A percentile compares a stretch with the other conserved stretches of the same genome.
Evolutionary conservation across 2,797 vertebrate species (phyloP).

Genomic region (Babyrousa celebensis): DNA sequence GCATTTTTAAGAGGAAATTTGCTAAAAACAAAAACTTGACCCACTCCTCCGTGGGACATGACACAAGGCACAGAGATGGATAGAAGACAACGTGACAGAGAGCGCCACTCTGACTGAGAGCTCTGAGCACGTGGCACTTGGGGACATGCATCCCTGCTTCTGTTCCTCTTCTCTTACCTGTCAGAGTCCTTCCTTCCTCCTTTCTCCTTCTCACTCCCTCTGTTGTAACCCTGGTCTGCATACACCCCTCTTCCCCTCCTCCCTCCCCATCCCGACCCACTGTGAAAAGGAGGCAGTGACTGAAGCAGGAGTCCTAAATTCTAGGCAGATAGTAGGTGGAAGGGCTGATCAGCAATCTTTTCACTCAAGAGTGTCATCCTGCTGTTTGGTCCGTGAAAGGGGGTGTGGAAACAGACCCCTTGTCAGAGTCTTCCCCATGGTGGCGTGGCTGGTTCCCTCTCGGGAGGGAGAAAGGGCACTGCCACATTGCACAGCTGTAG

Average conservation of each 20-base stretch:
- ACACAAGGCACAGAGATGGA: not conserved
- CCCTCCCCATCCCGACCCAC: fast-evolving
- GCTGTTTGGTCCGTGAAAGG: not conserved
- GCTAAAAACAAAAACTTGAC: not conserved
- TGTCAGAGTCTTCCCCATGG: not conserved
- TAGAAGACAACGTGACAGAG: not conserved
- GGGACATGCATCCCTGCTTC: not conserved
- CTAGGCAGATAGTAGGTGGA: not conserved
- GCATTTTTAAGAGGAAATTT: slow-evolving; percentile 40
- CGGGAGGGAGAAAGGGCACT: no score
- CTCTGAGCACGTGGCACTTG: not conserved
- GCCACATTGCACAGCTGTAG: not conserved
- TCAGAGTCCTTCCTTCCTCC: not conserved
- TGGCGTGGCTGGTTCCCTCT: not conserved
- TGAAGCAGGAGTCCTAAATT: not conserved
- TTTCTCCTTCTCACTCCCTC: not conserved
- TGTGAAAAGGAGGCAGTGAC: not conserved
- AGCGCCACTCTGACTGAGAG: not conserved
- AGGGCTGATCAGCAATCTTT: not conserved
- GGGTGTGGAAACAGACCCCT: not conserved
- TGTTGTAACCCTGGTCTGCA: not conserved
- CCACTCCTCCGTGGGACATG: not conserved
- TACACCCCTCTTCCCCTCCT: not conserved
- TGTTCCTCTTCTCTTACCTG: not conserved
- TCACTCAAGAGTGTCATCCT: not conserved